Evolutionary conservation across 2,797 vertebrate species (phyloP), one percentile per base, ranked within the genome.

Genomic region (Telmatherina bonti): DNA sequence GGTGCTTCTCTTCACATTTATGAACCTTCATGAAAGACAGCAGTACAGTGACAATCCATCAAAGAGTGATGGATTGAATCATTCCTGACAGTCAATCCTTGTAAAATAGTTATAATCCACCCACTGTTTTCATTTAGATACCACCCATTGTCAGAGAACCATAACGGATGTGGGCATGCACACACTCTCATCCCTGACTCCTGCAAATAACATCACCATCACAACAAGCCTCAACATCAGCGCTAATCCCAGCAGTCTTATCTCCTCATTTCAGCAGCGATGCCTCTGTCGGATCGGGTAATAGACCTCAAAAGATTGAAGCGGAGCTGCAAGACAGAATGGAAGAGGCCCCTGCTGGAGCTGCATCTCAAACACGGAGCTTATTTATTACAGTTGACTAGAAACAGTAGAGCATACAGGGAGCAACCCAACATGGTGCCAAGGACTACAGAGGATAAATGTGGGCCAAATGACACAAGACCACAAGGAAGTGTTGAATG

Each of bases 181-280:
- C n/a, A n/a, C n/a, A n/a, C n/a, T n/a, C n/a, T n/a, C n/a, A n/a
- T n/a, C 35, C 11, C 6, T 5, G 8, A 22, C 26, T 67, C 29
- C 41, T 38, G 7, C 31, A 33, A 22, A 20, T 45, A 54, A 35
- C 68, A 67, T 38, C 62, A 45, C 74, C 64, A 62, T 29, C 22
- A 55, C 57, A 56, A 53, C 9, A 54, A 54, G 33, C 35, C 56
- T 13, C 67, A 22, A 29, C 67, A 51, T 49, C 43, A 0, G 9
- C 41, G 3, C 38, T 71, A 81, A 82, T 77, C 70, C 59, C 1
- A 2, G 29, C 30, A 22, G 33, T 69, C 63, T 85, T 77, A 88
- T 86, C 88, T 79, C 58, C 47, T 31, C 9, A 66, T 82, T 84
- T 78, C 84, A 81, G 82, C 77, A 52, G 58, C 36, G 13, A 36